phyloP scores from a whole-genome alignment of 2,797 vertebrate species.

The Toxotes lorentzi region DNA sequence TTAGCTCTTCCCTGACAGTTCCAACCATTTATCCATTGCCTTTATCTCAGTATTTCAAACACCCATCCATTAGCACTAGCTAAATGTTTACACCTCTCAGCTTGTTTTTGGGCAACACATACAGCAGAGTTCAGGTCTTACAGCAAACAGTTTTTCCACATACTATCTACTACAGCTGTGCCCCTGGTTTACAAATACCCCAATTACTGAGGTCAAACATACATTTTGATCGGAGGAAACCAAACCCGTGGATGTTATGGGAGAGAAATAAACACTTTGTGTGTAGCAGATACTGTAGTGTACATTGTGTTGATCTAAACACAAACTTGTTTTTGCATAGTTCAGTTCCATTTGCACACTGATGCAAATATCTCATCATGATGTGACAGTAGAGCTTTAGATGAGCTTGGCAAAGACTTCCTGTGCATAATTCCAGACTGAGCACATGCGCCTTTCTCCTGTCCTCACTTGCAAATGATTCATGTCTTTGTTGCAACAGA shows the following conservation, averaged over 20 bases:
- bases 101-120: not conserved
- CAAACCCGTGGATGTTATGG: not conserved
- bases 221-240: not conserved
- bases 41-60: not conserved
- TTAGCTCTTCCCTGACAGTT: not conserved
- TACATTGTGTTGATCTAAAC: constrained; percentile 16
- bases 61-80: not conserved
- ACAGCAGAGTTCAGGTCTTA: not conserved
- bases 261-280: not conserved
- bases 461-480: constrained; percentile 68
- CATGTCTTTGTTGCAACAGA: constrained; percentile 41
- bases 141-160: too few relatives aligned
- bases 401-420: constrained; percentile 22
- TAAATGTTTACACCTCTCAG: not conserved
- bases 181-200: too few relatives aligned
- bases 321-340: constrained; percentile 41
- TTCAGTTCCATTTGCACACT: constrained; percentile 50
- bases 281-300: not conserved
- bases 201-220: too few relatives aligned
- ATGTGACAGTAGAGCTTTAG: constrained; percentile 6
- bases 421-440: constrained; percentile 35
- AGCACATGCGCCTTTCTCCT: constrained; percentile 36
- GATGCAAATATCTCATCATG: constrained; percentile 45
- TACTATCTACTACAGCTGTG: not conserved
- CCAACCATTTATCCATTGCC: not conserved